Conservation (phyloP, 2,113 vertebrate species). For the Atrichornis clamosus region DNA sequence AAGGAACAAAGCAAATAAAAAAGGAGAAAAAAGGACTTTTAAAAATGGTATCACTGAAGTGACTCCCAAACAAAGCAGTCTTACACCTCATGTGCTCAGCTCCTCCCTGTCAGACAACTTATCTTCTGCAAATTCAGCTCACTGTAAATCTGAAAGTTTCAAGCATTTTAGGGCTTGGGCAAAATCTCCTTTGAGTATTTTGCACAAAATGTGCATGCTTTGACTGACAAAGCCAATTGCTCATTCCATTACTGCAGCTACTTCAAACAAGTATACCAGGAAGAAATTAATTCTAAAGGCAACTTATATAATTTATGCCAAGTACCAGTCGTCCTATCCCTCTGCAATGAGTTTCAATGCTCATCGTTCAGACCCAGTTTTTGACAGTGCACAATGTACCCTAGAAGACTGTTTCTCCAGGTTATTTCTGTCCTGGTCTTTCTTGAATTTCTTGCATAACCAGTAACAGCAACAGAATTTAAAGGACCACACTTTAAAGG, state of each 20-base stretch:
- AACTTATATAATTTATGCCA: not conserved
- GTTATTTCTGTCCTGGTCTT: not conserved
- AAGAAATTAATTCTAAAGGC: not conserved
- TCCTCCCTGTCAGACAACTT: not conserved
- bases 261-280: not conserved
- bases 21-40: not conserved
- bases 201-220: not conserved
- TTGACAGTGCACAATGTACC: not conserved
- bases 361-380: not conserved
- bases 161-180: not conserved
- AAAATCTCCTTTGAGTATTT: not conserved
- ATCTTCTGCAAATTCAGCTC: not conserved
- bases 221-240: not conserved
- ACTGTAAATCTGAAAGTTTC: not conserved
- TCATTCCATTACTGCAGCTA: not conserved
- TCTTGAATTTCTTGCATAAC: not conserved
- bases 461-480: not conserved
- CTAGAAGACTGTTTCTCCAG: not conserved
- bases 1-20: not conserved
- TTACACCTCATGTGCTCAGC: fast-evolving
- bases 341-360: not conserved
- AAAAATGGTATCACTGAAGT: not conserved
- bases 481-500: not conserved
- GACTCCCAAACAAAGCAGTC: not conserved
- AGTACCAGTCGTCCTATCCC: not conserved